Evolutionary conservation across 2,888 invertebrate genomes (phyloP).

Genomic region (Thymelicus sylvestris): DNA sequence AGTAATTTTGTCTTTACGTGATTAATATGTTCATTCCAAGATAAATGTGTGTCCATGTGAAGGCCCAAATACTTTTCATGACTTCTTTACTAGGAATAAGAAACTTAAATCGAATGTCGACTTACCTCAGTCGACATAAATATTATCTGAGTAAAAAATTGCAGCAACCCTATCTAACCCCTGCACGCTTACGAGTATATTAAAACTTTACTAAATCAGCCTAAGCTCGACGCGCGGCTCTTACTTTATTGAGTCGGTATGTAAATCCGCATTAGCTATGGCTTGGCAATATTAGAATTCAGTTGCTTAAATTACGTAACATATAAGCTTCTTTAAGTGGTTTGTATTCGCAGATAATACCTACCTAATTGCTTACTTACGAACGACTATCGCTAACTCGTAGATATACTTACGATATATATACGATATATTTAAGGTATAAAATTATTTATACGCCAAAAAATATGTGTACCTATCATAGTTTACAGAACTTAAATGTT

Average conservation of each 20-base stretch:
- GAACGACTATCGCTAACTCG: too few species aligned
- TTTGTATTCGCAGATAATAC: neutral
- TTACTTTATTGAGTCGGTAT: slow-evolving; percentile 41
- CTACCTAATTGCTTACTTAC: neutral
- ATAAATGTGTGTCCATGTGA: too few species aligned
- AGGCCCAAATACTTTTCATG: too few species aligned
- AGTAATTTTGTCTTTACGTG: too few species aligned
- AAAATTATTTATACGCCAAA: too few species aligned
- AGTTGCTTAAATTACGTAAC: slow-evolving; percentile 20
- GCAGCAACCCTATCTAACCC: slow-evolving; percentile 23
- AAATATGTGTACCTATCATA: too few species aligned
- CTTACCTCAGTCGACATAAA: slow-evolving; percentile 37
- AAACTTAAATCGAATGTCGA: neutral
- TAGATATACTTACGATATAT: too few species aligned
- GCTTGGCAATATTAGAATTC: slow-evolving; percentile 27
- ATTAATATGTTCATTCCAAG: too few species aligned
- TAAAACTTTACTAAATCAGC: slow-evolving; percentile 36
- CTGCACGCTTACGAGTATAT: slow-evolving; percentile 34
- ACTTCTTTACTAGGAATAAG: neutral
- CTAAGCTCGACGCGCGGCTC: slow-evolving; percentile 36
- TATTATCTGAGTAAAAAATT: neutral
- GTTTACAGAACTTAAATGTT: too few species aligned
- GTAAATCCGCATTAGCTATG: slow-evolving; percentile 41
- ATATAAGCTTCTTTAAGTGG: slow-evolving; percentile 7
- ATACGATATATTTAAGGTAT: too few species aligned